phyloP scores from a whole-genome alignment of 2,113 vertebrate species.

The Elephas maximus region DNA sequence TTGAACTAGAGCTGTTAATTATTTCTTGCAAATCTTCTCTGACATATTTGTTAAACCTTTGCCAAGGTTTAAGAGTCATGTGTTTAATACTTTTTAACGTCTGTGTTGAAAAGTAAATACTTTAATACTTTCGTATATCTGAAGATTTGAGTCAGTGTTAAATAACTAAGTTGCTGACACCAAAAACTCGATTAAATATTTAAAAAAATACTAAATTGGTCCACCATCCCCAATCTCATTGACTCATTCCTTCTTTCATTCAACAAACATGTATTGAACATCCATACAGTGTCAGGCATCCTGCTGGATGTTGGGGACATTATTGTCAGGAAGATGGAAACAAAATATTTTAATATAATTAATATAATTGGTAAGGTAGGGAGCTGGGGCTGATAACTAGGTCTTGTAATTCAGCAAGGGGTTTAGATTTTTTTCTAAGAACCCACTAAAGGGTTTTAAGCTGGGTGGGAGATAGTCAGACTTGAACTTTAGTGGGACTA shows the following conservation, averaged over 20 bases:
- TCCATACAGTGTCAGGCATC: background rate
- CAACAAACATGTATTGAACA: background rate
- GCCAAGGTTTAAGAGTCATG: background rate
- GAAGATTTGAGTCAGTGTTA: background rate
- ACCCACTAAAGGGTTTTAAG: background rate
- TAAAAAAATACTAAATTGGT: background rate
- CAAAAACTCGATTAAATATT: background rate
- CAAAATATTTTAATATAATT: background rate
- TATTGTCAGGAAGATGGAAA: background rate
- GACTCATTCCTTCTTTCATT: background rate
- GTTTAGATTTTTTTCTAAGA: background rate
- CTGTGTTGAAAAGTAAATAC: background rate
- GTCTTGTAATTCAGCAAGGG: background rate
- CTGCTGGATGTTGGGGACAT: background rate
- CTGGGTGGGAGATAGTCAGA: background rate
- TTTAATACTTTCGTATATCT: background rate
- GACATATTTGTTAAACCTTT: background rate
- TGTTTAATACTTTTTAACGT: background rate
- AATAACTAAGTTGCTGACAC: background rate
- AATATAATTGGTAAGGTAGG: background rate
- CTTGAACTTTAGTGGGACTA: background rate
- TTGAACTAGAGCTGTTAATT: slow-evolving; percentile 6
- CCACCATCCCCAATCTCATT: background rate
- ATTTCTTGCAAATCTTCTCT: background rate
- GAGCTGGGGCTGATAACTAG: background rate